Conservation (phyloP, 2,113 vertebrate genomes). For the Probosciger aterrimus region DNA sequence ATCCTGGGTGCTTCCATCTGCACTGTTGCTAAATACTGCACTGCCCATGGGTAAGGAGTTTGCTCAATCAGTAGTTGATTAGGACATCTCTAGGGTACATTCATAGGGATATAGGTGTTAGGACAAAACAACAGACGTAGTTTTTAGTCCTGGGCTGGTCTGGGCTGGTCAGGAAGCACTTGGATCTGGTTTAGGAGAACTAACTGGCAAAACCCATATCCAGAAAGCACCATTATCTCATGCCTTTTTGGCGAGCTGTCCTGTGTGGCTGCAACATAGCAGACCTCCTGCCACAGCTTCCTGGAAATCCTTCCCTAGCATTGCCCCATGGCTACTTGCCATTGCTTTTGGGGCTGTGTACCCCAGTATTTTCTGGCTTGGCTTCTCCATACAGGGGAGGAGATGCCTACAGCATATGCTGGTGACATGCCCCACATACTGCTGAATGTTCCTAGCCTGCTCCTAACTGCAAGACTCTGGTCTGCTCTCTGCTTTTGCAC, state of each 20-base stretch:
- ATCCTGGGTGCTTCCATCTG: neutral
- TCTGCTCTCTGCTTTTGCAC: neutral
- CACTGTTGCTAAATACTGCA: neutral
- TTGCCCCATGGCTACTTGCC: neutral
- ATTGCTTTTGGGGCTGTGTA: neutral
- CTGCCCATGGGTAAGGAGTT: neutral
- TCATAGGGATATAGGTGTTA: neutral
- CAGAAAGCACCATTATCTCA: neutral
- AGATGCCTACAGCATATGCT: neutral
- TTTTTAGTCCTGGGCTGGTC: neutral
- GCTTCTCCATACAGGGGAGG: neutral
- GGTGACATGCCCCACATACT: neutral
- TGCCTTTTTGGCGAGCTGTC: neutral
- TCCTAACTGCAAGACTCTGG: neutral
- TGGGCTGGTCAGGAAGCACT: neutral
- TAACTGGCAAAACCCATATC: neutral
- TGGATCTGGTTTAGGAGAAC: neutral
- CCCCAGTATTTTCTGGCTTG: neutral
- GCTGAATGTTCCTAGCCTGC: neutral
- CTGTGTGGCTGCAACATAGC: neutral
- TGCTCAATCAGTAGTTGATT: neutral
- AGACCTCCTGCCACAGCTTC: neutral
- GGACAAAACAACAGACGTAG: neutral
- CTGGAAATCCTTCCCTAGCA: neutral
- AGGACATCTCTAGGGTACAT: neutral